Evolutionary conservation across 2,113 vertebrate genomes (phyloP).

Genomic region (Acrocephalus kingi): DNA sequence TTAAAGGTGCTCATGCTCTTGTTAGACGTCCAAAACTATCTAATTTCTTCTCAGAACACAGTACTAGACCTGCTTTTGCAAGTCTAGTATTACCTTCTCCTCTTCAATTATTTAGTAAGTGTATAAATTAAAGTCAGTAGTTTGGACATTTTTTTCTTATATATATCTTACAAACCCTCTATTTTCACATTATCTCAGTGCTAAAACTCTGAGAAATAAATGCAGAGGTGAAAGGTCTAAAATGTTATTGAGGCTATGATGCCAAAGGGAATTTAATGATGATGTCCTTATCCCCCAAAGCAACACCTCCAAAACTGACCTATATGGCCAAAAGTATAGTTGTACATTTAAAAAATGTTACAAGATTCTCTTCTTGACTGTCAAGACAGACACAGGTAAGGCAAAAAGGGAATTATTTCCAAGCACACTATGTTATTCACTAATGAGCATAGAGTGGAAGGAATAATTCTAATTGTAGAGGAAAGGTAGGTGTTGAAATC

Average conservation of each 20-base stretch:
- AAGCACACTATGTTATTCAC: neutral
- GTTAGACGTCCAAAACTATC: neutral
- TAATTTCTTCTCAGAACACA: neutral
- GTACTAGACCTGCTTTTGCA: neutral
- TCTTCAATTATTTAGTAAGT: slow-evolving; percentile 55
- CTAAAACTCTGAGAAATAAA: slow-evolving; percentile 3
- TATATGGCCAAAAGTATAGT: neutral
- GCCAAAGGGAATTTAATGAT: neutral
- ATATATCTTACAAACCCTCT: neutral
- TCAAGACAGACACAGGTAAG: neutral
- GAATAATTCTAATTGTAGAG: neutral
- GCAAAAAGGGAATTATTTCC: neutral
- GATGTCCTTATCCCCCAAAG: neutral
- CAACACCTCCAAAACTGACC: neutral
- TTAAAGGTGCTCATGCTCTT: neutral
- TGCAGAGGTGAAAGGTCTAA: neutral
- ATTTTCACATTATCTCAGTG: slow-evolving; percentile 12
- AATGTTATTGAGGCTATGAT: neutral
- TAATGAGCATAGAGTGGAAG: neutral
- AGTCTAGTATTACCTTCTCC: neutral
- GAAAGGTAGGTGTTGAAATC: neutral
- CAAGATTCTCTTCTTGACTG: neutral
- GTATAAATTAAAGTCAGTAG: slow-evolving; percentile 38
- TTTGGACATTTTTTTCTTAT: neutral
- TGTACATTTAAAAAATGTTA: neutral